Evolutionary conservation across 2,888 invertebrate genomes (phyloP).

Genomic region (Steinernema hermaphroditum): DNA sequence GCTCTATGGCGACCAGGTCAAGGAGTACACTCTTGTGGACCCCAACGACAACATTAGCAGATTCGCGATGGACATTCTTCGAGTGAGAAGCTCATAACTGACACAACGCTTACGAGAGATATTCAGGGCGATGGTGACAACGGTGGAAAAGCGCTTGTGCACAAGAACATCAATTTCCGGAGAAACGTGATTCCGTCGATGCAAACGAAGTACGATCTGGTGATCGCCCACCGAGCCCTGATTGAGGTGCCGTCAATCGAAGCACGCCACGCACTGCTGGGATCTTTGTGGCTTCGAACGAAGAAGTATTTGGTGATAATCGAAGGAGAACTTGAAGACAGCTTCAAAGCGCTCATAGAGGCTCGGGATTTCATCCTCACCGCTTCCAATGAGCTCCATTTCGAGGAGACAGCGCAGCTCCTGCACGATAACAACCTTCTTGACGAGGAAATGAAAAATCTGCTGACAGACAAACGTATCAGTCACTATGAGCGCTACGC

Average conservation of each 20-base stretch:
- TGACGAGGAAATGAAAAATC: slow-evolving; percentile 38
- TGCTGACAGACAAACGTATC: slow-evolving; percentile 47
- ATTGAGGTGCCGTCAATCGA: slow-evolving; percentile 53
- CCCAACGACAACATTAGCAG: slow-evolving; percentile 81
- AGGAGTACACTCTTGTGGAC: slow-evolving; percentile 85
- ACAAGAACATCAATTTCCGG: slow-evolving; percentile 55
- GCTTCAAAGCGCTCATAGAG: slow-evolving; percentile 79
- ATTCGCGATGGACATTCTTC: slow-evolving; percentile 68
- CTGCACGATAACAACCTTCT: slow-evolving; percentile 37
- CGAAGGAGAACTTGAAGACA: slow-evolving; percentile 54
- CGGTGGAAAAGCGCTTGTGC: slow-evolving; percentile 44
- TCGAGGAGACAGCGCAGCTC: slow-evolving; percentile 34
- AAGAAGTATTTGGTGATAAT: slow-evolving; percentile 58
- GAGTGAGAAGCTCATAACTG: slow-evolving; percentile 41
- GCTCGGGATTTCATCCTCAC: slow-evolving; percentile 80
- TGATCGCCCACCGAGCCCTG: slow-evolving; percentile 59
- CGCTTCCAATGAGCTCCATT: slow-evolving; percentile 64
- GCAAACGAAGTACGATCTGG: slow-evolving; percentile 59
- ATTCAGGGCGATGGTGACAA: slow-evolving; percentile 36
- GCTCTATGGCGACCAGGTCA: slow-evolving; percentile 73
- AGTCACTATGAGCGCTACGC: slow-evolving; percentile 55
- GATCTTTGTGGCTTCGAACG: slow-evolving; percentile 11
- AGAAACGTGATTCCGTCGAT: slow-evolving; percentile 55
- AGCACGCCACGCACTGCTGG: slow-evolving; percentile 48
- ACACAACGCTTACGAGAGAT: not conserved